A percentile compares a stretch with the other conserved stretches of the same genome.
These are phyloP conservation scores for Alviniconcha strummeri DNA, from an alignment of 2,888 invertebrate genomes.

Conservation along the genomic window DNA sequence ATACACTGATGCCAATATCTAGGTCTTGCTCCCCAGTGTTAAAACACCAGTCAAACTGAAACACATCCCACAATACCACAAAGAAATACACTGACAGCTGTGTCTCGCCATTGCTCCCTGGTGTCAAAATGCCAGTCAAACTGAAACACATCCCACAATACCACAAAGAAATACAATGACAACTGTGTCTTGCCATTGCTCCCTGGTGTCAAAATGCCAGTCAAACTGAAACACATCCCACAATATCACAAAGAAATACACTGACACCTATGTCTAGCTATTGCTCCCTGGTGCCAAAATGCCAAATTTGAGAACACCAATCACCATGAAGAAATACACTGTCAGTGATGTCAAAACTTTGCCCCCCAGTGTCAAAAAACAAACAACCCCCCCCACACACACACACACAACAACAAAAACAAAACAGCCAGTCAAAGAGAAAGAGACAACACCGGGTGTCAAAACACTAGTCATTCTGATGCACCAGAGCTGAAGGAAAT, in stretches of 20 bases:
- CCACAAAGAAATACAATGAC: slow-evolving; percentile 75
- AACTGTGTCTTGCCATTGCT: slow-evolving; percentile 81
- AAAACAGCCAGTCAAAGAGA: slow-evolving; percentile 81
- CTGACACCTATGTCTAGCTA: slow-evolving; percentile 81
- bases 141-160: slow-evolving; percentile 56
- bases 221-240: slow-evolving; percentile 76
- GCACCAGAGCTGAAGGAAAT: too few species aligned
- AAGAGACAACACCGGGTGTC: slow-evolving; percentile 35
- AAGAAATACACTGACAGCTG: slow-evolving; percentile 78
- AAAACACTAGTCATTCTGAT: too few species aligned
- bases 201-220: slow-evolving; percentile 89
- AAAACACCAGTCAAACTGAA: slow-evolving; percentile 83
- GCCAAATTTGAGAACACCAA: slow-evolving; percentile 76
- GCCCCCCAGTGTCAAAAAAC: slow-evolving; percentile 86
- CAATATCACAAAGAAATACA: slow-evolving; percentile 76
- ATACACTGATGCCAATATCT: slow-evolving; percentile 75
- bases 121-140: slow-evolving; percentile 89
- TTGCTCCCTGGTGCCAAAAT: slow-evolving; percentile 87
- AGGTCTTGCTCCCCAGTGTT: slow-evolving; percentile 87
- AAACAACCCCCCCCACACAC: too few species aligned
- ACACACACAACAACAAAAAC: too few species aligned
- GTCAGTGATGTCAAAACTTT: slow-evolving; percentile 80
- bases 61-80: slow-evolving; percentile 21
- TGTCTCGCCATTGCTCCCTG: slow-evolving; percentile 83
- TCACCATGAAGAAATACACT: slow-evolving; percentile 78